A percentile compares a stretch with the other conserved stretches of the same genome.
These are phyloP conservation scores for Lasioglossum lativentre DNA, from an alignment of 2,888 invertebrate genomes.

Conservation along the genomic window DNA sequence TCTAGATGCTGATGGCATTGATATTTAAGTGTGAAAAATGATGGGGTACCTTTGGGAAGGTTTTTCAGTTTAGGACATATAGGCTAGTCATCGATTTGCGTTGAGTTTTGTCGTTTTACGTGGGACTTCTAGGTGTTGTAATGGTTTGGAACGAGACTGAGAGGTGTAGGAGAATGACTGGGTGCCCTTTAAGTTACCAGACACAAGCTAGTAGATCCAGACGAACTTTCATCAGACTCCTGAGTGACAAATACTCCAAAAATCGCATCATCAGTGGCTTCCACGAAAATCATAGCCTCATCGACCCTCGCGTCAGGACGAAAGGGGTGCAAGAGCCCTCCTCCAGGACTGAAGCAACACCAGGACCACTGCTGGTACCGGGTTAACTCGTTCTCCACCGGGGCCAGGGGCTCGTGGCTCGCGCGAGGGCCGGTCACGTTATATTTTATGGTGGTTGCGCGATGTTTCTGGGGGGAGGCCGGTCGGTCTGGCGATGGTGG, in stretches of 20 bases:
- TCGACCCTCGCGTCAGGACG: not conserved
- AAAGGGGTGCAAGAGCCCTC: not conserved
- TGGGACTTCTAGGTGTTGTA: not conserved
- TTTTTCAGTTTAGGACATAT: not conserved
- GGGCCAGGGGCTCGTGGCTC: constrained; percentile 43
- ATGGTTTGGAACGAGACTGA: not conserved
- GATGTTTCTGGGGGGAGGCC: not conserved
- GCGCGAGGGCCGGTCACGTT: constrained; percentile 51
- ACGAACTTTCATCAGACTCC: not conserved
- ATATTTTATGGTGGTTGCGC: constrained; percentile 74
- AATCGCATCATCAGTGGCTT: not conserved
- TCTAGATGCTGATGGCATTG: not conserved
- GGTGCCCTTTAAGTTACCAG: not conserved
- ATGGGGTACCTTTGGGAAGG: not conserved
- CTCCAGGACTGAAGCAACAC: not conserved
- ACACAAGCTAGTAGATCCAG: too few relatives aligned
- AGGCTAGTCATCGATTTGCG: not conserved
- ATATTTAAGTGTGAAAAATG: not conserved
- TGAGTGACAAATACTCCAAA: not conserved
- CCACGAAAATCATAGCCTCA: not conserved
- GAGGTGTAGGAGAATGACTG: accelerated
- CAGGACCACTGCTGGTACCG: not conserved
- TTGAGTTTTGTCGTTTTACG: not conserved
- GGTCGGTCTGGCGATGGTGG: not conserved
- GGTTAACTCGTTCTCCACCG: not conserved